Evolutionary conservation across 2,113 vertebrate genomes (phyloP).

Genomic region (Xyliphius kryptos): DNA sequence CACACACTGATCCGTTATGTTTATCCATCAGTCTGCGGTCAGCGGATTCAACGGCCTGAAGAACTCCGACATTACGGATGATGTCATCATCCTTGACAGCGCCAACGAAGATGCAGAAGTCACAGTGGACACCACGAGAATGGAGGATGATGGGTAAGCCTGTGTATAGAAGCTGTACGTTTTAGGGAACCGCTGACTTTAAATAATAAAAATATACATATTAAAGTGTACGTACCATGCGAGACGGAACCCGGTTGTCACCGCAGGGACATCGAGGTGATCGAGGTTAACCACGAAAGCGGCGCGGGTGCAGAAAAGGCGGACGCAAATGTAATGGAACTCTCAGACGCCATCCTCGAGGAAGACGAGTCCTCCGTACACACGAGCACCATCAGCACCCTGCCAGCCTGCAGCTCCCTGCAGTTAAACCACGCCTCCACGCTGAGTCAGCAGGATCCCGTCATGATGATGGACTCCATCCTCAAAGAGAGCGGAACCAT

Average conservation of each 20-base stretch:
- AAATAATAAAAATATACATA: too few species aligned
- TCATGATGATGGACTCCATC: constrained; percentile 96
- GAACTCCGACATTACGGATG: constrained; percentile 74
- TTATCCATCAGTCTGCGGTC: constrained; percentile 47
- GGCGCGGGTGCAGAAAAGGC: constrained; percentile 40
- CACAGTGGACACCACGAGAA: constrained; percentile 48
- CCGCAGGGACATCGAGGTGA: constrained; percentile 78
- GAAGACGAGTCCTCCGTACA: constrained; percentile 18
- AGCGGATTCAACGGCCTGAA: constrained; percentile 62
- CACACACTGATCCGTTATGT: not conserved
- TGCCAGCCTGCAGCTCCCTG: constrained; percentile 67
- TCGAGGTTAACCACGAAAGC: constrained; percentile 76
- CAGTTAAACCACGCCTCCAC: constrained; percentile 73
- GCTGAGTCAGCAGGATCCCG: constrained; percentile 78
- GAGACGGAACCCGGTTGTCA: not conserved
- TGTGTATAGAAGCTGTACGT: not conserved
- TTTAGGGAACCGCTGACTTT: too few species aligned
- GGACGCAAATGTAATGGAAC: constrained; percentile 46
- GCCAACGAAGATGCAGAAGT: constrained; percentile 72
- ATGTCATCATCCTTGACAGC: constrained; percentile 88
- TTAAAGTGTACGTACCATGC: not conserved
- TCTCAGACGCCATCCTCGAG: not conserved
- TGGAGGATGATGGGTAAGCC: constrained; percentile 51
- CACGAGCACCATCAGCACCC: constrained; percentile 35
- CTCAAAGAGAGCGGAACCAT: constrained; percentile 82